Percentiles rank a stretch among this genome's conserved stretches.
Evolutionary conservation across 1,140 invertebrate genomes (phyloP).

Genomic region (Phortica variegata): DNA sequence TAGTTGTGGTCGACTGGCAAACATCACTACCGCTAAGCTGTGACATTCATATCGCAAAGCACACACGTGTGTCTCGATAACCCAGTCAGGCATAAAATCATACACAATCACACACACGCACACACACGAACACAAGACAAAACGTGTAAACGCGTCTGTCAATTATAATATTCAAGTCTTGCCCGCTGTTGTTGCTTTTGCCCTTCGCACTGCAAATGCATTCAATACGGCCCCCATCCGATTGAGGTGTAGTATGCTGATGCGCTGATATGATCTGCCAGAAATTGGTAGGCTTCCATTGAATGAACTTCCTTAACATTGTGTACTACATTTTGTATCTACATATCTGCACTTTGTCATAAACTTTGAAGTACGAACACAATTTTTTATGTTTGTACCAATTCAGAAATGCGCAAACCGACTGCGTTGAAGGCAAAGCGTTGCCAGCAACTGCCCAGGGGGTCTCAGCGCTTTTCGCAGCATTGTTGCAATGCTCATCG

Average conservation of each 20-base stretch:
- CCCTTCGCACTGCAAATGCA: too few relatives aligned
- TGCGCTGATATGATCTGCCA: background rate
- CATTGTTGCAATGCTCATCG: background rate
- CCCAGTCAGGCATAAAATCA: too few relatives aligned
- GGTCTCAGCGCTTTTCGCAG: conserved; percentile 13
- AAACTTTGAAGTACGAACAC: background rate
- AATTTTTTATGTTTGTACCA: background rate
- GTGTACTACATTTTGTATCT: background rate
- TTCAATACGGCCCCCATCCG: too few relatives aligned
- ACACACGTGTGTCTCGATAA: too few relatives aligned
- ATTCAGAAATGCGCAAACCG: background rate
- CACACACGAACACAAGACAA: too few relatives aligned
- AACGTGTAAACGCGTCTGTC: too few relatives aligned
- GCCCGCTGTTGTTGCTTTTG: too few relatives aligned
- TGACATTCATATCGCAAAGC: background rate
- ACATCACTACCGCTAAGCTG: background rate
- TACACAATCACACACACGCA: too few relatives aligned
- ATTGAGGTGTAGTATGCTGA: too few relatives aligned
- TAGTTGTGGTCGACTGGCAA: background rate
- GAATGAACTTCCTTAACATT: background rate
- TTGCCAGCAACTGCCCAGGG: conserved; percentile 20
- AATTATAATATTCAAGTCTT: too few relatives aligned
- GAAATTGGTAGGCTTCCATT: background rate
- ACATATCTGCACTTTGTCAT: conserved; percentile 1
- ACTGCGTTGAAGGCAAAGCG: background rate